Evolutionary conservation across 2,113 vertebrate species (phyloP).

Genomic region (Collichthys lucidus): DNA sequence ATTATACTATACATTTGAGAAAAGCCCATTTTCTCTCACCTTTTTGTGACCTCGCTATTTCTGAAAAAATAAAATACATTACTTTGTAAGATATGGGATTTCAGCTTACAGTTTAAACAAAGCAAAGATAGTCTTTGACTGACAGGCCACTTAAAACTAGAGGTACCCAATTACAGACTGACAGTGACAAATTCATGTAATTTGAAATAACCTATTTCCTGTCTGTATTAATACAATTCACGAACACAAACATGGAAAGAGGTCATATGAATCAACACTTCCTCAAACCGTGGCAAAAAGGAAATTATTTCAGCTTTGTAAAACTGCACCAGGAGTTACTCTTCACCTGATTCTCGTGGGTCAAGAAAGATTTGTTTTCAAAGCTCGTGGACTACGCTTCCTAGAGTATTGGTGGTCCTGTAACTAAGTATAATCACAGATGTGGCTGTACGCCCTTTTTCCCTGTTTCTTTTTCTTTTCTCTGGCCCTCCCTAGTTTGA

Average conservation of each 20-base stretch:
- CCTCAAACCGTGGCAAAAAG: slow-evolving; percentile 35
- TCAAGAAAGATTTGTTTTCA: slow-evolving; percentile 64
- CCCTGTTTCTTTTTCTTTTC: neutral
- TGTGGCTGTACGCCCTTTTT: slow-evolving; percentile 38
- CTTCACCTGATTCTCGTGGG: slow-evolving; percentile 47
- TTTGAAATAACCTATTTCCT: slow-evolving; percentile 15
- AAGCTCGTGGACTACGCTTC: slow-evolving; percentile 65
- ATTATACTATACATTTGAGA: neutral
- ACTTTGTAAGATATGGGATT: slow-evolving; percentile 5
- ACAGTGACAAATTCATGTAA: slow-evolving; percentile 32
- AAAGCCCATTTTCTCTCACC: neutral
- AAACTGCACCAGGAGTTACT: slow-evolving; percentile 52
- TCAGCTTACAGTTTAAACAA: neutral
- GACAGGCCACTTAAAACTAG: slow-evolving; percentile 7
- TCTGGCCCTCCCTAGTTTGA: slow-evolving; percentile 6
- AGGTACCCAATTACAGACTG: slow-evolving; percentile 1
- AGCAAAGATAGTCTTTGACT: slow-evolving; percentile 24
- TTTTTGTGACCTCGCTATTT: too few relatives aligned
- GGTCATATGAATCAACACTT: slow-evolving; percentile 25
- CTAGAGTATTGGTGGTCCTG: slow-evolving; percentile 73
- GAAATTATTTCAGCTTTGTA: slow-evolving; percentile 50
- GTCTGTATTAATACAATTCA: neutral
- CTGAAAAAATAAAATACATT: neutral
- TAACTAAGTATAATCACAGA: slow-evolving; percentile 77
- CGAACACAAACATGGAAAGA: slow-evolving; percentile 5